Evolutionary conservation across 2,888 invertebrate species (phyloP), one percentile per base, ranked within the genome.

Genomic region (Pharmacophagus antenor): DNA sequence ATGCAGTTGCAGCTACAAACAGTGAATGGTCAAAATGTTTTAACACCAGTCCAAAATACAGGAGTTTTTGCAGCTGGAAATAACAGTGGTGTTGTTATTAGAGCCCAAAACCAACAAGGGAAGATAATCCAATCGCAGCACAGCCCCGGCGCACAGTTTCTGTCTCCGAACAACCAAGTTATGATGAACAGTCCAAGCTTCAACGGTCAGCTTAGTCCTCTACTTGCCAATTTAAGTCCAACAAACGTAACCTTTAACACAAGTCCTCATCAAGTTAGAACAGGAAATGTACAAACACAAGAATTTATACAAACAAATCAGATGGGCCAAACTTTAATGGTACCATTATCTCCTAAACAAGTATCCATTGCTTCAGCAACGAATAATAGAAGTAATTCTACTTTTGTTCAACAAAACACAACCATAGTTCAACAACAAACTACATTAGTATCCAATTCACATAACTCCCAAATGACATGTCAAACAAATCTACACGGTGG

Each of bases 371-470:
- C 90, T 0, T 82, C 92, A 2, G 88, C 92, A 0, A 83, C 93
- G 0, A 84, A 90, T 15, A 93, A 91, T 74, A 92, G 94, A 62
- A 92, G 92, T 58, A 92, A 92, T 68, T 94, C 94, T 0, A 96
- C 96, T 0, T 96, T 94, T 71, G 95, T 96, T 1, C 96, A 96
- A 68, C 96, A 96, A 70, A 96, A 96, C 74, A 95, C 96, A 0
- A 96, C 96, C 0, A 96, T 96, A 70, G 95, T 95, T 2, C 95
- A 95, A 72, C 95, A 95, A 70, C 95, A 95, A 77, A 95, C 95
- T 0, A 95, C 95, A 0, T 93, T 95, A 86, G 94, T 95, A 3
- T 93, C 95, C 0, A 94, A 94, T 71, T 93, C 94, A 70, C 94
- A 92, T 64, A 82, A 83, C 65, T 66, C 82, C 21, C 82, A 82